Percentiles rank a stretch among this genome's conserved stretches.
These are phyloP conservation scores for Hydropsyche betteni DNA, from an alignment of 2,888 invertebrate species.

Conservation along the genomic window DNA sequence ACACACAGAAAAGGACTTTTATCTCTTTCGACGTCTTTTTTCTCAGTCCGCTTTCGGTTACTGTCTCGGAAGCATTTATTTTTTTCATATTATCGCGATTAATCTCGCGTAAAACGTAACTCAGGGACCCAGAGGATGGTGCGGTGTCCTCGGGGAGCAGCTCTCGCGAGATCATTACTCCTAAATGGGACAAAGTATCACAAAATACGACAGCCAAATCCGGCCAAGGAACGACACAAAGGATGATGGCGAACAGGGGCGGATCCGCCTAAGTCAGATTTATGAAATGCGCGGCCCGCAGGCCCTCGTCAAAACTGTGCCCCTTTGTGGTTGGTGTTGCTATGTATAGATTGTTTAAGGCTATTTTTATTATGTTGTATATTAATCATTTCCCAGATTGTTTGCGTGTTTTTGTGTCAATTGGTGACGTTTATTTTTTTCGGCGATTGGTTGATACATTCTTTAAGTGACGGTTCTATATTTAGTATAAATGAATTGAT, in stretches of 20 bases:
- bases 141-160: background rate
- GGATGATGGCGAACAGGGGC: background rate
- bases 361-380: no score
- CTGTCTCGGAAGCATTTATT: conserved; percentile 18
- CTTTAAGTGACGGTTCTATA: no score
- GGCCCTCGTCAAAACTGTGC: conserved; percentile 20
- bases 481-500: no score
- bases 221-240: conserved; percentile 42
- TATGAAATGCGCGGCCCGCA: conserved; percentile 19
- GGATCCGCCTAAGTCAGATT: conserved; percentile 17
- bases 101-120: conserved; percentile 40
- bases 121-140: background rate
- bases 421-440: no score
- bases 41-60: background rate
- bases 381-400: no score
- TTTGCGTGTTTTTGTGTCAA: no score
- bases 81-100: conserved; percentile 39
- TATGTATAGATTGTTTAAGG: no score
- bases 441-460: no score
- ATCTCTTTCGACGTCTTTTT: background rate
- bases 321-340: background rate
- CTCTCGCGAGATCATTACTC: conserved; percentile 33
- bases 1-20: background rate
- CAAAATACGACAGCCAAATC: conserved; percentile 45
- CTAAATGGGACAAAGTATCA: conserved; percentile 47